Conservation (phyloP, 2,113 vertebrate species). For the Brachirus orientalis region DNA sequence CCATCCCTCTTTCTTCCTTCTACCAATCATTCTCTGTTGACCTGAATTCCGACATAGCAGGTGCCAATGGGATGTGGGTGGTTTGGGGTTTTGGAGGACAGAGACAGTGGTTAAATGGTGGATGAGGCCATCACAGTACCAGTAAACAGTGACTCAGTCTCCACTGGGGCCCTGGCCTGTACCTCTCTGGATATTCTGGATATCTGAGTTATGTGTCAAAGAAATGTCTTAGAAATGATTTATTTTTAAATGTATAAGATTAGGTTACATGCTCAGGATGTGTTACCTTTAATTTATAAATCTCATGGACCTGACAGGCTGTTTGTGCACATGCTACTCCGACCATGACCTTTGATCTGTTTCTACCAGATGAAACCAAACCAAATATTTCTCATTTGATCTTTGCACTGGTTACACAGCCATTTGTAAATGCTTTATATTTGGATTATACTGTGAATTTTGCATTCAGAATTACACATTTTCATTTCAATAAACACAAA, state of each 20-base stretch:
- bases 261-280: not conserved
- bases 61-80: slow-evolving; percentile 69
- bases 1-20: slow-evolving; percentile 23
- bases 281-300: no score
- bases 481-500: no score
- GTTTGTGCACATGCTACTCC: not conserved
- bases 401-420: not conserved
- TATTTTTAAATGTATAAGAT: no score
- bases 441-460: no score
- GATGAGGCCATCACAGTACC: slow-evolving; percentile 38
- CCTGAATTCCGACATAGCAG: slow-evolving; percentile 71
- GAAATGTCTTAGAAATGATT: not conserved
- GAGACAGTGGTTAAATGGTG: no score
- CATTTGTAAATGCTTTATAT: not conserved
- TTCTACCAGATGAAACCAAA: no score
- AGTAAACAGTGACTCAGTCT: slow-evolving; percentile 47
- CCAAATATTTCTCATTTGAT: not conserved
- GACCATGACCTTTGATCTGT: slow-evolving; percentile 20
- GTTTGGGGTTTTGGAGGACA: slow-evolving; percentile 47
- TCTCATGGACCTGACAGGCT: no score
- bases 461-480: no score
- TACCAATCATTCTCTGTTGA: slow-evolving; percentile 64
- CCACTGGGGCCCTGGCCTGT: not conserved
- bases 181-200: not conserved
- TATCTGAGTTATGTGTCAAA: not conserved